Percentiles rank a stretch among this genome's conserved stretches.
Conservation (phyloP, 2,797 vertebrate species). For the Sebastes goodei region DNA sequence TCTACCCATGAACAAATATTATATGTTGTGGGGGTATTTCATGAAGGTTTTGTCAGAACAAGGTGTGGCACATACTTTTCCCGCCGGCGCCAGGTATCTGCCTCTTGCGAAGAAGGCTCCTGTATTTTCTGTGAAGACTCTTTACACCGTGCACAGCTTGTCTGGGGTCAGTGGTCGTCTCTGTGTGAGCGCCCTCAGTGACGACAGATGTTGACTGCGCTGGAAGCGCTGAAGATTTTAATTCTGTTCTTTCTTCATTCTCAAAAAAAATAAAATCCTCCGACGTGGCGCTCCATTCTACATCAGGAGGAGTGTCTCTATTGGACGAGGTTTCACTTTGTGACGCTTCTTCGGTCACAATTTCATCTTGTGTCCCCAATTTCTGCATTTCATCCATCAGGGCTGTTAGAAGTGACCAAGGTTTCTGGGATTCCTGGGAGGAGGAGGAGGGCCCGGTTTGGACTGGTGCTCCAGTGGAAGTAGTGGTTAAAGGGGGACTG, state of each 20-base stretch:
- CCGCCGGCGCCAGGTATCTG: constrained; percentile 58
- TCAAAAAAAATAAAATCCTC: constrained; percentile 46
- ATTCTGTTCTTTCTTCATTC: constrained; percentile 4
- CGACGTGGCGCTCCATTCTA: background rate
- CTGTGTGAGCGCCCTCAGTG: background rate
- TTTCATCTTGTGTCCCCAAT: constrained; percentile 18
- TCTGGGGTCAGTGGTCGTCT: constrained; percentile 31
- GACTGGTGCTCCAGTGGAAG: constrained; percentile 1
- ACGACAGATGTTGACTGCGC: constrained; percentile 6
- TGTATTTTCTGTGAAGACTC: constrained; percentile 66
- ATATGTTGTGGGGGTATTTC: background rate
- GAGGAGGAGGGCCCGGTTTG: constrained; percentile 10
- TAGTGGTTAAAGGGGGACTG: background rate
- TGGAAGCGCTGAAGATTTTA: background rate
- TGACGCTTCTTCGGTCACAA: background rate
- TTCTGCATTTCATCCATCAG: constrained; percentile 52
- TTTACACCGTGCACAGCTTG: background rate
- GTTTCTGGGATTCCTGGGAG: constrained; percentile 21
- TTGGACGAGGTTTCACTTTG: constrained; percentile 6
- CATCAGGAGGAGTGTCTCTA: background rate
- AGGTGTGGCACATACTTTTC: constrained; percentile 68
- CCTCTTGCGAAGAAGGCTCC: constrained; percentile 75
- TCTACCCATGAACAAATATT: background rate
- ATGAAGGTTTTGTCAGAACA: background rate
- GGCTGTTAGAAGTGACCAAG: constrained; percentile 55